Evolutionary conservation across 2,888 invertebrate genomes (phyloP), one percentile per base, ranked within the genome.

Genomic region (Gastracanthus pulcherrimus): DNA sequence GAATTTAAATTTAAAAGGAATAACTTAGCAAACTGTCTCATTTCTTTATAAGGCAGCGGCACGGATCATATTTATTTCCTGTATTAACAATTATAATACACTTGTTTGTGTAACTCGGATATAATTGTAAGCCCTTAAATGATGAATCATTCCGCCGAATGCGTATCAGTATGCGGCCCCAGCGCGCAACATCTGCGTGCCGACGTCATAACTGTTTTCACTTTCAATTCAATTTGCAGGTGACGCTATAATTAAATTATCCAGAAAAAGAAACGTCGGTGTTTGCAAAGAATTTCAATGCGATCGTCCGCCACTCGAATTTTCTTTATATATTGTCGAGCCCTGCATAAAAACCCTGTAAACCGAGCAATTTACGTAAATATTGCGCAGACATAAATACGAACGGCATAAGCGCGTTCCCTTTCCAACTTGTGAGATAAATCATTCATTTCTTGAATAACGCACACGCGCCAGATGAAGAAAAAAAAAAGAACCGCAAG

Each of bases 241-340:
- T 76, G 82, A 76, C 19, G 62, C 67, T n/a, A 29, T 80, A 76
- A 82, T 82, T 82, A 79, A 72, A 82, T 81, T 79, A 81, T 60
- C 55, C 38, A 74, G 51, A 70, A 76, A 58, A 71, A 62, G 19
- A 26, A n/a, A n/a, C n/a, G 48, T 36, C 55, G 29, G 26, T 41
- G 29, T 88, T 87, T 86, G 81, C 60, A 71, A 60, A 58, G 76
- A 82, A 83, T 60, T 29, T 38, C 29, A 79, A 78, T 38, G 23
- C 19, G 9, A 2, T 23, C 23, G 45, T 2, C 5, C 19, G 2
- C 11, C 19, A 16, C 34, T 23, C 19, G 23, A 51, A 9, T 23
- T 62, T 31, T 58, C 13, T 16, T 60, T 31, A 5, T 72, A 41
- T 31, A 11, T n/a, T 13, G 5, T 29, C 19, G n/a, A 55, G 26